Conservation (phyloP, 2,888 invertebrate species). For the Amaurobius ferox region DNA sequence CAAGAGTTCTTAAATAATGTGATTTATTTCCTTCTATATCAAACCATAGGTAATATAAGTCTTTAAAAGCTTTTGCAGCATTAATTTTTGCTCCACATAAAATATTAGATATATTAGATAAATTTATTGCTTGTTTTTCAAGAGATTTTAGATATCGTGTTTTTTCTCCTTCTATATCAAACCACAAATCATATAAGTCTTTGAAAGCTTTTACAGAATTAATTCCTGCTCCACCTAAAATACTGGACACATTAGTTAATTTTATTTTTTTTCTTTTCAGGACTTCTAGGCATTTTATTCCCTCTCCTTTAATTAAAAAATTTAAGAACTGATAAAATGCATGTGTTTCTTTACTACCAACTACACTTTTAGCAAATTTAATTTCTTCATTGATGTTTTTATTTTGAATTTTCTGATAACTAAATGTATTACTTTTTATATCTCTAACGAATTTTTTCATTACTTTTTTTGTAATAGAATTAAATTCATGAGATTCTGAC, state of each 20-base stretch:
- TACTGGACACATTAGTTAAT: neutral
- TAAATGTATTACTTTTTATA: constrained; percentile 21
- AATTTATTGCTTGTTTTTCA: neutral
- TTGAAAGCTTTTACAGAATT: constrained; percentile 5
- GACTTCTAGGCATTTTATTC: constrained; percentile 27
- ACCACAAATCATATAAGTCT: constrained; percentile 24
- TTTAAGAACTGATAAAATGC: constrained; percentile 36
- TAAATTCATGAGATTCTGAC: constrained; percentile 48
- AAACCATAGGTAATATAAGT: constrained; percentile 26
- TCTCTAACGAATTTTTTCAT: constrained; percentile 3
- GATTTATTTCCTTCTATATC: constrained; percentile 26
- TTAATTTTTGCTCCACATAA: constrained; percentile 28
- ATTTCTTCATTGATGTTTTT: constrained; percentile 26
- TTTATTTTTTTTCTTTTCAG: constrained; percentile 34
- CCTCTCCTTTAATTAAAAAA: constrained; percentile 38
- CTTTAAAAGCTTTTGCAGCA: constrained; percentile 24
- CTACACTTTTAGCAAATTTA: constrained; percentile 45
- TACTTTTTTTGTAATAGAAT: constrained; percentile 23
- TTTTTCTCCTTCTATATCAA: neutral
- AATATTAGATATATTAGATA: constrained; percentile 25
- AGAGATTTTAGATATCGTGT: constrained; percentile 3
- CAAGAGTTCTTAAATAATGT: constrained; percentile 17
- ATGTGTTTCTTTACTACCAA: constrained; percentile 27
- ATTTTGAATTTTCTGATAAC: constrained; percentile 26
- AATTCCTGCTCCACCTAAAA: constrained; percentile 17